phyloP scores from a whole-genome alignment of 2,888 invertebrate species.

The Melipona beecheii region DNA sequence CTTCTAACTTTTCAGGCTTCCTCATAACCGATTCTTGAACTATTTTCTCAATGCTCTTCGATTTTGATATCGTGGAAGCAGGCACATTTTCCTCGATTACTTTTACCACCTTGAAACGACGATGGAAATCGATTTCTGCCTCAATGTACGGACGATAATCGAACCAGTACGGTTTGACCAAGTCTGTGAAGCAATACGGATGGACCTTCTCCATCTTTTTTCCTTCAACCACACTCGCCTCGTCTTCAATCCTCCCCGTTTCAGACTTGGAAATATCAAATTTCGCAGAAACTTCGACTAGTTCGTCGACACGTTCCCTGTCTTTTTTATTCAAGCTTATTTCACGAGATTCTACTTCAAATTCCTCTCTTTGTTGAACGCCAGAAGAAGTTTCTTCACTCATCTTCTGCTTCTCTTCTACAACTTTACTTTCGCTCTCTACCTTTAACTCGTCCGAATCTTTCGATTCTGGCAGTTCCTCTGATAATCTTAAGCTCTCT shows the following conservation, averaged over 20 bases:
- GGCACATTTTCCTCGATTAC: constrained; percentile 67
- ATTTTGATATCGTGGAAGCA: constrained; percentile 31
- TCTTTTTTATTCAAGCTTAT: too few species aligned
- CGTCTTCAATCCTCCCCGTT: not conserved
- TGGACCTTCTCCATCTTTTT: not conserved
- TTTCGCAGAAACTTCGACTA: not conserved
- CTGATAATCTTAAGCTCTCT: too few species aligned
- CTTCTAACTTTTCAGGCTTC: not conserved
- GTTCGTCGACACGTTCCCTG: not conserved
- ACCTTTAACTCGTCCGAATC: too few species aligned
- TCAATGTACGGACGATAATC: constrained; percentile 75
- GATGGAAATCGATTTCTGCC: constrained; percentile 78
- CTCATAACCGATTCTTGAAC: constrained; percentile 78
- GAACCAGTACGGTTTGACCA: constrained; percentile 76
- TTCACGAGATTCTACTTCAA: not conserved
- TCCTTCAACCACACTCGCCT: not conserved
- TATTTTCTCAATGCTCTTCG: constrained; percentile 74
- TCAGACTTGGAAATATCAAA: not conserved
- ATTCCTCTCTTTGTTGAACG: not conserved
- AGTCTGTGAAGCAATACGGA: constrained; percentile 61
- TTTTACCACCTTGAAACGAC: constrained; percentile 74
- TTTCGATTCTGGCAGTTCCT: too few species aligned
- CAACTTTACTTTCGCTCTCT: not conserved
- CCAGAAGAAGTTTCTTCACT: not conserved
- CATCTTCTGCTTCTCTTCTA: not conserved